Evolutionary conservation across 2,797 vertebrate genomes (phyloP).

Genomic region (Gobio occitaniae): DNA sequence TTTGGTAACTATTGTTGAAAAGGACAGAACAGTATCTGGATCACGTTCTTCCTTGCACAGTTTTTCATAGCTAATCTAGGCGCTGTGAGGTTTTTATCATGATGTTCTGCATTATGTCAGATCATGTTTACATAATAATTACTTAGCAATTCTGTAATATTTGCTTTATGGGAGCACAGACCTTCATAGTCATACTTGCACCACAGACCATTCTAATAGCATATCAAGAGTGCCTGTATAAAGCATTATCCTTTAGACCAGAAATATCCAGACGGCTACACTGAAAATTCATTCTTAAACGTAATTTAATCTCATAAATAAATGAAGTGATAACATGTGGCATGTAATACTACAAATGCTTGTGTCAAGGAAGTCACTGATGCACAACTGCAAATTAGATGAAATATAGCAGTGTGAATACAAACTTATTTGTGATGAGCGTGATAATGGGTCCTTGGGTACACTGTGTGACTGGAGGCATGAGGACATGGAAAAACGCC

Average conservation of each 20-base stretch:
- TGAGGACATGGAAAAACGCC: conserved; percentile 53
- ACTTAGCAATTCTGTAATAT: conserved; percentile 9
- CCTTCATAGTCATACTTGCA: background rate
- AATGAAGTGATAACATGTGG: conserved; percentile 29
- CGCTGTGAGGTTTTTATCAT: conserved; percentile 7
- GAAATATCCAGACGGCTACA: conserved; percentile 27
- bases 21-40: conserved; percentile 8
- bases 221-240: conserved; percentile 9
- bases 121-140: conserved; percentile 32
- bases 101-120: background rate
- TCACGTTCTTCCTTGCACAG: background rate
- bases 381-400: background rate
- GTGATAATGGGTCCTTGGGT: conserved; percentile 44
- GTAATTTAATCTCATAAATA: conserved; percentile 23
- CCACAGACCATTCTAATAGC: background rate
- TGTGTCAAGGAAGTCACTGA: background rate
- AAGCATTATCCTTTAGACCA: conserved; percentile 25
- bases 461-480: conserved; percentile 50
- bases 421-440: conserved; percentile 19
- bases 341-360: conserved; percentile 11
- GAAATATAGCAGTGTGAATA: background rate
- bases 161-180: background rate
- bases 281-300: conserved; percentile 22
- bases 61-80: background rate
- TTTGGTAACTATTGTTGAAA: conserved; percentile 9